A percentile compares a stretch with the other conserved stretches of the same genome.
These are phyloP conservation scores for human DNA, from an alignment of 2,113 vertebrate genomes.

Conservation along the genomic window GRCh38 chr9:78429501-78430000, in stretches of 20 bases:
- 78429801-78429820: neutral
- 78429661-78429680: neutral
- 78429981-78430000: neutral
- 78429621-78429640: neutral
- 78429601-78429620: neutral
- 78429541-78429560: neutral
- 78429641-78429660: neutral
- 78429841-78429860: neutral
- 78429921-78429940: neutral
- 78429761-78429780: neutral
- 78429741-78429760: neutral
- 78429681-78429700: neutral
- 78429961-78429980: no score
- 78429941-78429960: neutral
- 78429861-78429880: neutral
- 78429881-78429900: neutral
- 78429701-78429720: neutral
- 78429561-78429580: neutral
- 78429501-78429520: neutral
- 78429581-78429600: neutral
- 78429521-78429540: neutral
- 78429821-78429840: neutral
- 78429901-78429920: fast-evolving
- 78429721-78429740: neutral
- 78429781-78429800: neutral